phyloP scores from a whole-genome alignment of 2,797 vertebrate species.

The Arrhamphus sclerolepis region DNA sequence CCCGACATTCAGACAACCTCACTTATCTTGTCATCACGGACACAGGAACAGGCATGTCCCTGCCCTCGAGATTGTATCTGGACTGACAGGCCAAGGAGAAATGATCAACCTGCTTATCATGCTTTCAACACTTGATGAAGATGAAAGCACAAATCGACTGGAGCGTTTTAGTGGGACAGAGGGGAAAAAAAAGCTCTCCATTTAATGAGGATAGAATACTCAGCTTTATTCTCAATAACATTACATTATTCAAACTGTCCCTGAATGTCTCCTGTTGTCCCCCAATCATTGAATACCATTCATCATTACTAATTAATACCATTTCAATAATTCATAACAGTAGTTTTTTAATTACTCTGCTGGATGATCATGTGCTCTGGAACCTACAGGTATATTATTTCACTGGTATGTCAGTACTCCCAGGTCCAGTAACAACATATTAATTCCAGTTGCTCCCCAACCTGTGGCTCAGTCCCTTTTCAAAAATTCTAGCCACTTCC shows the following conservation, averaged over 20 bases:
- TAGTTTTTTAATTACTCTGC: too few species aligned
- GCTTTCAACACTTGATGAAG: conserved; percentile 45
- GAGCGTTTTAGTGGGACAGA: conserved; percentile 2
- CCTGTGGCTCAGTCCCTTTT: too few species aligned
- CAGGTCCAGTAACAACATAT: too few species aligned
- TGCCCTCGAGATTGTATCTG: conserved; percentile 62
- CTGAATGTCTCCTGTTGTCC: too few species aligned
- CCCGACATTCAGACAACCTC: conserved; percentile 59
- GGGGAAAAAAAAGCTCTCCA: background rate
- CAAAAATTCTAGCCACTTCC: too few species aligned
- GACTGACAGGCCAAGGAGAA: conserved; percentile 38
- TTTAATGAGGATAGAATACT: conserved; percentile 1
- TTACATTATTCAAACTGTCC: background rate
- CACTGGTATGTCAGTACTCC: too few species aligned
- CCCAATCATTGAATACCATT: too few species aligned
- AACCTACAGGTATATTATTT: too few species aligned
- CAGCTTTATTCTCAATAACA: background rate
- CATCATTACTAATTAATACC: too few species aligned
- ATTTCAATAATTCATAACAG: too few species aligned
- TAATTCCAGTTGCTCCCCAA: too few species aligned
- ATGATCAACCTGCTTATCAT: conserved; percentile 54
- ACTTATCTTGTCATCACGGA: conserved; percentile 66
- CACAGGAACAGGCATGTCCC: conserved; percentile 31
- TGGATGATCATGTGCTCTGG: too few species aligned
- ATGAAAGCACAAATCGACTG: conserved; percentile 26